Base-by-base conservation (phyloP, 2,113 vertebrate genomes). In the Tor tambroides region DNA sequence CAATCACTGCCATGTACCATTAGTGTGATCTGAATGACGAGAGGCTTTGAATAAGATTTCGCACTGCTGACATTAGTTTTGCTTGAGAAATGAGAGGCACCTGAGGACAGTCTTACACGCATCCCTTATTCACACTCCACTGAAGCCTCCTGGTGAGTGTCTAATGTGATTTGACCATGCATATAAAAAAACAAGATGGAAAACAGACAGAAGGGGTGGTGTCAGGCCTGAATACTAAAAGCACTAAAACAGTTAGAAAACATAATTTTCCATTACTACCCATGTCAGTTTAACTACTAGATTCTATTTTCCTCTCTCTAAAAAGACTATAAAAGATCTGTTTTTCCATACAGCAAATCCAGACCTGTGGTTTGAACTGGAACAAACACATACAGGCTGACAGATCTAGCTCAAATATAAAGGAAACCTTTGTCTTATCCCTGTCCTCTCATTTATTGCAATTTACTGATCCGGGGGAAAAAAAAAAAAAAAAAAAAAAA, bases 91-190 rank as follows among this genome's bases (percentile, higher is more conserved):
- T 63, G 88, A 87, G 88, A 85, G 80, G 89, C 85, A 93, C 91
- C 92, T 92, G 88, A 87, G 93, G 87, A 74, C 69, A 90, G 71
- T 83, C 41, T 81, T 76, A 88, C 87, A 88, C 76, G 87, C 81
- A 49, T 30, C 65, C 26, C 87, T 91, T 87, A 86, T 89, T 92
- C 91, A 90, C 91, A 91, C 92, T 83, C 85, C 5, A 51, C 87
- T 85, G 61, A 85, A 88, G 88, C 83, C 91, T 89, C 88, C 89
- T 90, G 84, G 84, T 89, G 91, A 91, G 91, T 88, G 88, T 88
- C 85, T 91, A 92, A 94, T 93, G 88, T 90, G 91, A 93, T 91
- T 90, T 93, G 90, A 88, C 88, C 90, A 93, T 92, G 94, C 93
- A 91, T 91, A 92, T 89, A 93, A 87, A 88, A 88, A 89, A 87